These are phyloP conservation scores for Spodoptera littoralis DNA, from an alignment of 2,888 invertebrate genomes.

Conservation along the genomic window DNA sequence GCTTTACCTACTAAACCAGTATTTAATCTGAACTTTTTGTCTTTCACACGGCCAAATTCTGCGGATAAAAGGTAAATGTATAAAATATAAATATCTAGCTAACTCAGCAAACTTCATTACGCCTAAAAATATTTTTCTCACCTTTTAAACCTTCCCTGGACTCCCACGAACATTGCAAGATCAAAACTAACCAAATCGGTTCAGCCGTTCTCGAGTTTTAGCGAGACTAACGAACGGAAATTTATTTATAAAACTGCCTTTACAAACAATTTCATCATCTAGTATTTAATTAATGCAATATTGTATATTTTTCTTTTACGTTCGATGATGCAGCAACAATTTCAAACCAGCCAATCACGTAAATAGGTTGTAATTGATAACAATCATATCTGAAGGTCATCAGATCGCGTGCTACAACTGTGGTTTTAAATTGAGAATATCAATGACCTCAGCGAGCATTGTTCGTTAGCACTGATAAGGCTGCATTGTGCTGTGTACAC, in stretches of 20 bases:
- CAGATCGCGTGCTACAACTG: constrained; percentile 41
- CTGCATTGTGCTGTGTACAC: constrained; percentile 33
- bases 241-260: background rate
- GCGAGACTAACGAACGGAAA: no score
- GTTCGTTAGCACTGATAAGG: constrained; percentile 43
- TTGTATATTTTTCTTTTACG: constrained; percentile 6
- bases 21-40: no score
- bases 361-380: constrained; percentile 38
- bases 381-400: constrained; percentile 32
- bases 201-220: no score
- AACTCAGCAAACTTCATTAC: no score
- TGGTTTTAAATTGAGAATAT: constrained; percentile 32
- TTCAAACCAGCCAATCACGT: constrained; percentile 17
- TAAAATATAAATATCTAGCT: no score
- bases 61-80: no score
- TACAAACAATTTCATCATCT: constrained; percentile 3
- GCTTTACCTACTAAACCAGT: no score
- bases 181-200: no score
- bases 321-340: constrained; percentile 2
- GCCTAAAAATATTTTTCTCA: no score
- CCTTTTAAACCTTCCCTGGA: no score
- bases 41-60: no score
- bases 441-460: constrained; percentile 45
- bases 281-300: background rate
- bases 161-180: no score